Base-by-base conservation (phyloP, 1,140 invertebrate genomes). In the Tribolium castaneum region DNA sequence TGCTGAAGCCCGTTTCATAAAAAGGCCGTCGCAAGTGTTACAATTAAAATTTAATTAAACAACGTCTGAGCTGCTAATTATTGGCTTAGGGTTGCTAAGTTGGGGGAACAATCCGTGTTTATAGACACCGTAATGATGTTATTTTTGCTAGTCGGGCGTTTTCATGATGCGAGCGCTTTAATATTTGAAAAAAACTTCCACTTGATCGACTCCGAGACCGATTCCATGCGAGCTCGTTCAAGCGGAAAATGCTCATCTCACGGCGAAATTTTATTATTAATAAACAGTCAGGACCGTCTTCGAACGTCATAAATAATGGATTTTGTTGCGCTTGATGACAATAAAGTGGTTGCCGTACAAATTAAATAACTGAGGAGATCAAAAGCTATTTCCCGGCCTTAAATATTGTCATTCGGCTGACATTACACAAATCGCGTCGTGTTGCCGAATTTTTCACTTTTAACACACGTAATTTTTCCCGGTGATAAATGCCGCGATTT, bases 381-480 rank as follows among this genome's bases (percentile, higher is more conserved):
- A 66, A 66, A 66, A 3, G n/a, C 6, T 66, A 13, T 66, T 34
- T 30, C 10, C 14, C 35, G 59, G 13, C 35, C 59, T 66, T 66
- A 66, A 66, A 66, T 66, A 35, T 66, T 35, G 30, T 66, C 45
- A 66, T 35, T 66, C 59, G 16, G 12, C 56, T 9, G 56, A 62
- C 16, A 62, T 62, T 62, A 35, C 30, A 35, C 30, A 66, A 66
- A 66, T 66, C 25, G 1, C 16, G 16, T 2, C 16, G 16, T 19
- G 56, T 35, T 62, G 19, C 6, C 56, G n/a, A 34, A 66, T 66
- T 66, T 66, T 66, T 66, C 59, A 66, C n/a, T 35, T 66, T 59
- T 66, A 66, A 39, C 45, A 19, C 2, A 66, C 45, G 25, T 13
- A 66, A 59, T 66, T 66, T 66, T 66, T 66, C 59, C 14, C 10